Evolutionary conservation across 2,888 invertebrate species (phyloP).

Genomic region (Mythimna lalbum): DNA sequence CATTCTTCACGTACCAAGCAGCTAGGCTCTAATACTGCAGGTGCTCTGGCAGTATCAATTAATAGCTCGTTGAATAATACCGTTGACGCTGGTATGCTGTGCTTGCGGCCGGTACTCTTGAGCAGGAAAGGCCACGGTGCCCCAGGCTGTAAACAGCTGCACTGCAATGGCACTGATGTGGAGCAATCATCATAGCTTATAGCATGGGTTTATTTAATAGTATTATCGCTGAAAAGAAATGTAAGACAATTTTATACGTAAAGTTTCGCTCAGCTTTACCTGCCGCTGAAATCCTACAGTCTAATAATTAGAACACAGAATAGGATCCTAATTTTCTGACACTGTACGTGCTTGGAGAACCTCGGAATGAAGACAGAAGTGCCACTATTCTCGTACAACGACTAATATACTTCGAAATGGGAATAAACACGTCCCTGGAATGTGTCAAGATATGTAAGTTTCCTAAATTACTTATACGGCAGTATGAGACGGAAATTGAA

Average conservation of each 20-base stretch:
- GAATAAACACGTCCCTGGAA: not conserved
- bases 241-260: constrained; percentile 10
- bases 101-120: no score
- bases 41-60: no score
- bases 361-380: not conserved
- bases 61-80: no score
- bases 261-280: constrained; percentile 5
- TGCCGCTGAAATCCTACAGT: constrained; percentile 25
- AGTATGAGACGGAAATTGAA: not conserved
- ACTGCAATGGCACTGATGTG: no score
- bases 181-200: no score
- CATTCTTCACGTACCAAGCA: no score
- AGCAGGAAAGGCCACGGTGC: no score
- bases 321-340: constrained; percentile 36
- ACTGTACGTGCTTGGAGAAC: constrained; percentile 8
- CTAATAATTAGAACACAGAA: constrained; percentile 43
- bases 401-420: not conserved
- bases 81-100: no score
- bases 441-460: no score
- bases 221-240: constrained; percentile 5
- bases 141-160: no score
- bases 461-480: no score
- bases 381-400: not conserved
- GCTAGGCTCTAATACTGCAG: no score
- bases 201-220: not conserved